phyloP scores from a whole-genome alignment of 2,888 invertebrate species.

The Tetrapedia diversipes region DNA sequence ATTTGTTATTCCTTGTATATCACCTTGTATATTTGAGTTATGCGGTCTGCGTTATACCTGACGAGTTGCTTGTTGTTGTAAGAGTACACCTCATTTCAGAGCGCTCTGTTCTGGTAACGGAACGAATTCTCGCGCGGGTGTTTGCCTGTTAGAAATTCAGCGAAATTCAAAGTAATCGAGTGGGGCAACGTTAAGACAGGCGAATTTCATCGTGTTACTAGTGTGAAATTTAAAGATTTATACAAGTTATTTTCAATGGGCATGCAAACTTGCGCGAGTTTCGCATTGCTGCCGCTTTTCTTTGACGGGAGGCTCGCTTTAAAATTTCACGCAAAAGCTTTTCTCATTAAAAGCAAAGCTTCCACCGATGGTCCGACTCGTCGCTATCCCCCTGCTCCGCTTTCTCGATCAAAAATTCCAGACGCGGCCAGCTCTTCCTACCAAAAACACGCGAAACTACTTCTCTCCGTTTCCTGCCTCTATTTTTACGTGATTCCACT shows the following conservation, averaged over 20 bases:
- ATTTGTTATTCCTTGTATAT: no score
- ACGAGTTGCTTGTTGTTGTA: conserved; percentile 5
- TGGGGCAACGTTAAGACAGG: no score
- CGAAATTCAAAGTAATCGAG: no score
- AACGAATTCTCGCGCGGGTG: no score
- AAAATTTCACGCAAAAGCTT: no score
- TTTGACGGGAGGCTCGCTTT: no score
- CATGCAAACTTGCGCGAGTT: neutral
- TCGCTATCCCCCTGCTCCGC: no score
- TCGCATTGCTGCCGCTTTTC: neutral
- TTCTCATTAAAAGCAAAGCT: no score
- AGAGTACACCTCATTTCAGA: neutral
- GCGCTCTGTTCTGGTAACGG: neutral
- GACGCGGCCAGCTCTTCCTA: neutral
- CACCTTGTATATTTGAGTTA: neutral
- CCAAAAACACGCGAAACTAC: neutral
- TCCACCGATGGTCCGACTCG: no score
- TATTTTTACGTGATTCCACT: conserved; percentile 3
- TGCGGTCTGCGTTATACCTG: neutral
- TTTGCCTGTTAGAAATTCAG: no score
- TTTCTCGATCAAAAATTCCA: neutral
- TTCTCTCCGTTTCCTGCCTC: neutral
- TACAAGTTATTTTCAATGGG: neutral
- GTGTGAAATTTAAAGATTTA: no score
- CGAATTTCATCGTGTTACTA: no score